Evolutionary conservation across 2,888 invertebrate genomes (phyloP), one percentile per base, ranked within the genome.

Genomic region (Panopea generosa): DNA sequence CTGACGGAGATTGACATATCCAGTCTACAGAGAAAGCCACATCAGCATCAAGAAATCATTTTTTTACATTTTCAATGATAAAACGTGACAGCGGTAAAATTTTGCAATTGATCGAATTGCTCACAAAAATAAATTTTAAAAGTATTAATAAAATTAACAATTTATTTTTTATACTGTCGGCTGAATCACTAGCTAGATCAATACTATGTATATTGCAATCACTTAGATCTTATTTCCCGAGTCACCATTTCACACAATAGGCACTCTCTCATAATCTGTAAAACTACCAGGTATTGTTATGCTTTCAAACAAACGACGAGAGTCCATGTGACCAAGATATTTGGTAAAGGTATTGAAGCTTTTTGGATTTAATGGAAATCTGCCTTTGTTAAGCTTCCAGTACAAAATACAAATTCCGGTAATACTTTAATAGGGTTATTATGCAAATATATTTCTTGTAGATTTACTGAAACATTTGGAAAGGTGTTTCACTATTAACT

Each of bases 21-120:
- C 82, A 83, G 1, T 80, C 69, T 6, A 59, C 33, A 43, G 76
- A 83, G 26, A 72, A 80, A 63, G 83, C 83, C 22, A 78, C 82
- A 1, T 61, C 52, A 16, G 53, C 38, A 22, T n/a, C n/a, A 27
- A 33, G 1, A 82, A 57, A 1, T 40, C 16, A 40, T 40, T 40
- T 40, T 40, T 7, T 40, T 40, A 11, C 7, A 7, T 45, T 18
- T 16, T 45, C 22, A 80, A 26, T n/a, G 59, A 33, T 33, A 33
- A 33, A 33, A 11, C 11, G 4, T 33, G 33, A 33, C 63, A n/a
- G 70, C 55, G 11, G n/a, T 18, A 45, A 18, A 9, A 80, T 78
- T n/a, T 60, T 61, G 26, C 83, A 83, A 47, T 78, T 60, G 49
- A 83, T 14, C 9, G 70, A 73, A 53, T 76, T 83, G 3, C 50